Conservation (phyloP, 2,888 invertebrate genomes). For the Pristionchus arcanus region DNA sequence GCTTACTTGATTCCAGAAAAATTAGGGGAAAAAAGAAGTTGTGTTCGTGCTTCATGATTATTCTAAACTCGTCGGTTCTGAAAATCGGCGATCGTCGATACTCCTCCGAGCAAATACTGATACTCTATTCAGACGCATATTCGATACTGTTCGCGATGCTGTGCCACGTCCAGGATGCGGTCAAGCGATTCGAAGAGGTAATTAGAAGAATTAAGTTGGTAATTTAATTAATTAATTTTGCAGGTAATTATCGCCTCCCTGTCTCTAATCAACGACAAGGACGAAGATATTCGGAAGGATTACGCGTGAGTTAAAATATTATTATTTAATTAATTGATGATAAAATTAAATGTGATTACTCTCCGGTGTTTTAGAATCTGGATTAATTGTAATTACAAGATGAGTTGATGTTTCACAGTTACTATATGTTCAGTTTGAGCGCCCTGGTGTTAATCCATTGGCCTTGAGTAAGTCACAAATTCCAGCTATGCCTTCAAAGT, state of each 20-base stretch:
- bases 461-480: not conserved
- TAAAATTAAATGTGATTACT: no score
- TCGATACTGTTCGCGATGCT: conserved; percentile 51
- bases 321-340: not conserved
- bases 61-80: not conserved
- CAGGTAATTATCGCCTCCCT: conserved; percentile 46
- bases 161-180: conserved; percentile 46
- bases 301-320: conserved; percentile 12
- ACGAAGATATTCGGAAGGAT: conserved; percentile 38
- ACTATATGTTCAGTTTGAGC: not conserved
- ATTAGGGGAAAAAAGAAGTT: no score
- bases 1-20: no score
- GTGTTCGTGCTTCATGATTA: no score
- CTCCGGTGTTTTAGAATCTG: no score
- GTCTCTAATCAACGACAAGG: conserved; percentile 8
- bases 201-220: not conserved
- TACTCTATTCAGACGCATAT: conserved; percentile 40
- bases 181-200: conserved; percentile 26
- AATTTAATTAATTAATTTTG: not conserved
- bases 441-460: not conserved
- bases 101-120: not conserved
- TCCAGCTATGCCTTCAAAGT: conserved; percentile 54
- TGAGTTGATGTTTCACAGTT: not conserved
- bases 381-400: not conserved
- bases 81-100: not conserved